These are phyloP conservation scores for Trichoplusia ni DNA, from an alignment of 1,140 invertebrate genomes.

Conservation along the genomic window DNA sequence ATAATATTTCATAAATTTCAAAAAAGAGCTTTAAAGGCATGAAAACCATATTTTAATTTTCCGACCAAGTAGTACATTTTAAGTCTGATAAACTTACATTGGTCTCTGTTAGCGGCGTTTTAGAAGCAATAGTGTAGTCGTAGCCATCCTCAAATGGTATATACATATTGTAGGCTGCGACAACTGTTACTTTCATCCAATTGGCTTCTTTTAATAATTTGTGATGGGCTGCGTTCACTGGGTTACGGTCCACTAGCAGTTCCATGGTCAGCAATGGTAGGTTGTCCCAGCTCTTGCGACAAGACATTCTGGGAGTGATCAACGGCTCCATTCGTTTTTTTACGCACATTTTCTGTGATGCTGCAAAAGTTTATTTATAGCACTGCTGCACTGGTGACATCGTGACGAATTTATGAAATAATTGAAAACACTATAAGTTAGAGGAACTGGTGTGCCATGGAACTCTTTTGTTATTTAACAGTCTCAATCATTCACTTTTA, in stretches of 20 bases:
- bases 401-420: too few relatives aligned
- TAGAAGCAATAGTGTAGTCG: slow-evolving; percentile 57
- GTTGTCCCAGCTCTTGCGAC: slow-evolving; percentile 67
- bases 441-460: too few relatives aligned
- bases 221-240: slow-evolving; percentile 50
- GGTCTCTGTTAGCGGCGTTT: slow-evolving; percentile 41
- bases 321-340: slow-evolving; percentile 62
- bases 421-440: too few relatives aligned
- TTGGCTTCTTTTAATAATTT: slow-evolving; percentile 53
- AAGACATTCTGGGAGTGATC: slow-evolving; percentile 36
- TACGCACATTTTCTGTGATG: slow-evolving; percentile 50
- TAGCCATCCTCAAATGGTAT: slow-evolving; percentile 45
- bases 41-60: too few relatives aligned
- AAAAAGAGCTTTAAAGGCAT: too few relatives aligned
- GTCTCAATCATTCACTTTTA: too few relatives aligned
- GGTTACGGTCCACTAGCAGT: slow-evolving; percentile 46
- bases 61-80: too few relatives aligned
- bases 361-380: too few relatives aligned
- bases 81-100: slow-evolving; percentile 43
- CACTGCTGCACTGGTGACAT: too few relatives aligned
- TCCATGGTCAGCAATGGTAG: slow-evolving; percentile 61
- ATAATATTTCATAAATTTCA: too few relatives aligned
- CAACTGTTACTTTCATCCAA: slow-evolving; percentile 59
- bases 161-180: slow-evolving; percentile 63
- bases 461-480: too few relatives aligned